Evolutionary conservation across 1,140 invertebrate species (phyloP).

Genomic region (Leptoteleia sp.): DNA sequence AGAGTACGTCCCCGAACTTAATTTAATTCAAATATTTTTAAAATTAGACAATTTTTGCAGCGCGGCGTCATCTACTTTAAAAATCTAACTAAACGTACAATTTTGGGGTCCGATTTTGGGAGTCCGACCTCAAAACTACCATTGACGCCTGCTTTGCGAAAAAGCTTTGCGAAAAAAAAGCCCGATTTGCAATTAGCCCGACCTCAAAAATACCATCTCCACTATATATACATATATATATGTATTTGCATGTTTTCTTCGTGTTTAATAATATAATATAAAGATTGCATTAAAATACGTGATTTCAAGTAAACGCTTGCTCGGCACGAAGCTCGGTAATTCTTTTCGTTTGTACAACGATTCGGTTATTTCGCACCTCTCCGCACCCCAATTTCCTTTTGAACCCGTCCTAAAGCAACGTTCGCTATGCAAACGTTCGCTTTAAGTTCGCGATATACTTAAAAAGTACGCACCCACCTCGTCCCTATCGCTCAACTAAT

Average conservation of each 20-base stretch:
- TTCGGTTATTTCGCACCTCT: slow-evolving; percentile 39
- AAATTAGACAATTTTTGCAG: no score
- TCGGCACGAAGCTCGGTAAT: slow-evolving; percentile 57
- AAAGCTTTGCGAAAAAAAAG: no score
- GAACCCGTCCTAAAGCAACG: slow-evolving; percentile 3
- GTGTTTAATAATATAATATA: slow-evolving; percentile 46
- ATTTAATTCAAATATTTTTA: no score
- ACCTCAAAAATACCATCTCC: no score
- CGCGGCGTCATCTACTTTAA: no score
- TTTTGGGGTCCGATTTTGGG: no score
- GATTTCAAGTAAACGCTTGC: slow-evolving; percentile 39
- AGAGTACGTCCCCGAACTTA: no score
- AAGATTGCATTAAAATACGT: slow-evolving; percentile 61
- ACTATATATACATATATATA: no score
- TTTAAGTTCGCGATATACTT: slow-evolving; percentile 15
- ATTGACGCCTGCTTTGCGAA: no score
- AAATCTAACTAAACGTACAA: no score
- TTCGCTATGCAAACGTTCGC: slow-evolving; percentile 46
- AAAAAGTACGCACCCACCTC: slow-evolving; percentile 15
- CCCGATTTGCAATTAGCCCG: no score
- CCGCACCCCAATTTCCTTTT: neutral
- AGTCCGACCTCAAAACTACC: no score
- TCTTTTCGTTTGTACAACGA: slow-evolving; percentile 20
- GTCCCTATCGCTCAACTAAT: slow-evolving; percentile 31
- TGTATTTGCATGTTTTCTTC: slow-evolving; percentile 7